These are phyloP conservation scores for Pristionchus pacificus DNA, from an alignment of 1,140 invertebrate species.

Conservation along the genomic window DNA sequence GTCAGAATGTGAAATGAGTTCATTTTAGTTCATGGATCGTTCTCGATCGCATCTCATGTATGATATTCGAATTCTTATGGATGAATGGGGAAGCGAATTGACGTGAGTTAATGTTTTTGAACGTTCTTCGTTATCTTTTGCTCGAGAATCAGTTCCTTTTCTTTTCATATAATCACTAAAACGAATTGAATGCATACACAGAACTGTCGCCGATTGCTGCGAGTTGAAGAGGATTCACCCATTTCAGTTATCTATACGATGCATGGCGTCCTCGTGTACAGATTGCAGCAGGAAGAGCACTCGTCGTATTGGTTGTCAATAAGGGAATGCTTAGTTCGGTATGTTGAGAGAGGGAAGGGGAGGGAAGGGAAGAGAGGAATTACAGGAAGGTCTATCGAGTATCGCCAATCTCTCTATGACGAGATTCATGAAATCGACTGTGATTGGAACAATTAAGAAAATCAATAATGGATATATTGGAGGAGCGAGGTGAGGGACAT, in stretches of 20 bases:
- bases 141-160: no score
- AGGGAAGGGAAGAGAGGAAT: no score
- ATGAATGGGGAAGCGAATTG: slow-evolving; percentile 74
- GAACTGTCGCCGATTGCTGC: no score
- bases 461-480: slow-evolving; percentile 96
- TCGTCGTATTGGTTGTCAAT: slow-evolving; percentile 81
- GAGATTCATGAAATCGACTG: slow-evolving; percentile 66
- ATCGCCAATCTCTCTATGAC: slow-evolving; percentile 34
- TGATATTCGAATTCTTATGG: slow-evolving; percentile 90
- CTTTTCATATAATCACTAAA: no score
- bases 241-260: slow-evolving; percentile 87
- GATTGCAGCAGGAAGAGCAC: slow-evolving; percentile 81
- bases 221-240: slow-evolving; percentile 64
- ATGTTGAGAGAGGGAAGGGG: not conserved
- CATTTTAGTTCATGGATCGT: slow-evolving; percentile 83
- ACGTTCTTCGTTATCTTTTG: no score
- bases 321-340: slow-evolving; percentile 71
- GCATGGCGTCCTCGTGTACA: slow-evolving; percentile 71
- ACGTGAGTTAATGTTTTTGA: not conserved
- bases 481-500: slow-evolving; percentile 70
- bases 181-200: no score
- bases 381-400: slow-evolving; percentile 27
- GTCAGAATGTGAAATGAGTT: not conserved
- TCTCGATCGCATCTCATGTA: slow-evolving; percentile 91
- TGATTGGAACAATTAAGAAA: slow-evolving; percentile 96